These are phyloP conservation scores for Leucophenga montana DNA, from an alignment of 2,888 invertebrate genomes.

Conservation along the genomic window DNA sequence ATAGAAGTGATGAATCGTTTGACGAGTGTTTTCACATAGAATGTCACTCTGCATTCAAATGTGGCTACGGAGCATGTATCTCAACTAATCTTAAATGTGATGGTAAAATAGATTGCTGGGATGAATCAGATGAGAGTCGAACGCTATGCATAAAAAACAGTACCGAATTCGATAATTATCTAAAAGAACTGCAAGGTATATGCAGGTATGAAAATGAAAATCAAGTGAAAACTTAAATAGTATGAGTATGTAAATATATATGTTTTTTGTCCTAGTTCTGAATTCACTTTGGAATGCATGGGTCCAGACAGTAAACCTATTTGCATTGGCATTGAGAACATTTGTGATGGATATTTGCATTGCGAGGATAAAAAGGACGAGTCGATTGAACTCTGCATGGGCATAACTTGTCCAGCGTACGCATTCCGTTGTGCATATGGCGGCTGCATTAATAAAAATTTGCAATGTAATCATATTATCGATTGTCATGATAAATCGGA, in stretches of 20 bases:
- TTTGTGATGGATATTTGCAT: slow-evolving; percentile 71
- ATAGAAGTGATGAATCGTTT: slow-evolving; percentile 57
- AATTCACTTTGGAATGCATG: slow-evolving; percentile 32
- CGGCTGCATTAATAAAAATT: slow-evolving; percentile 50
- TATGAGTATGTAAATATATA: neutral
- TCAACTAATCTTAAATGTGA: slow-evolving; percentile 44
- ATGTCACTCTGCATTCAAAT: slow-evolving; percentile 73
- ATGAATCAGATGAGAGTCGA: slow-evolving; percentile 69
- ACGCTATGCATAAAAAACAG: neutral
- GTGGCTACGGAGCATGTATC: slow-evolving; percentile 60
- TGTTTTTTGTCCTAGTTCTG: neutral
- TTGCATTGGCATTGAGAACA: slow-evolving; percentile 45
- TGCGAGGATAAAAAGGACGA: slow-evolving; percentile 60
- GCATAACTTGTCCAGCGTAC: slow-evolving; percentile 47
- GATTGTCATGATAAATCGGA: slow-evolving; percentile 63
- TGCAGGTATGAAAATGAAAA: slow-evolving; percentile 34
- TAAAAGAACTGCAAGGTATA: slow-evolving; percentile 30
- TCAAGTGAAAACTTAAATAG: neutral
- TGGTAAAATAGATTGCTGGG: slow-evolving; percentile 49
- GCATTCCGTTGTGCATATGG: slow-evolving; percentile 64
- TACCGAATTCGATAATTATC: neutral
- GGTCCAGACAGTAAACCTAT: slow-evolving; percentile 39
- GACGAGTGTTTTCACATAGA: slow-evolving; percentile 52
- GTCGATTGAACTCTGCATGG: slow-evolving; percentile 44
- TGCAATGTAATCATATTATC: slow-evolving; percentile 48